Evolutionary conservation across 2,797 vertebrate genomes (phyloP).

Genomic region (Cyprinella venusta): DNA sequence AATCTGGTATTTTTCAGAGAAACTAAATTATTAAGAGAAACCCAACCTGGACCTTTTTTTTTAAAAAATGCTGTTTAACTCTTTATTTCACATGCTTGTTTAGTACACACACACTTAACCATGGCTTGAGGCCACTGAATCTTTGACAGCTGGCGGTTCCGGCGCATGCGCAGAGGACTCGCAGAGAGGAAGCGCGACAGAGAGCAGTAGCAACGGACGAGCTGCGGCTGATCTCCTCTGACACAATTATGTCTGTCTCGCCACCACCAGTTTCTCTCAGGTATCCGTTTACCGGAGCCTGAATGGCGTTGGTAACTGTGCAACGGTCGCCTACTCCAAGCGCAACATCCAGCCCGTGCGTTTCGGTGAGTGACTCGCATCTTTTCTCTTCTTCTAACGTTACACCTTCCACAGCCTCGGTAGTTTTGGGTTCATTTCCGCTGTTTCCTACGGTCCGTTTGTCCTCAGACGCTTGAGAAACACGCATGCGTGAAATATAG

Average conservation of each 20-base stretch:
- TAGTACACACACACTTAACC: constrained; percentile 74
- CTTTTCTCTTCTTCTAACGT: not conserved
- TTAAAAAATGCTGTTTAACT: not conserved
- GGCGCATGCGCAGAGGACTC: constrained; percentile 75
- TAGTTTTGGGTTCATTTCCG: constrained; percentile 68
- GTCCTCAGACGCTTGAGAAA: constrained; percentile 79
- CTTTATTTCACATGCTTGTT: constrained; percentile 53
- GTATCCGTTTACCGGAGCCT: constrained; percentile 84
- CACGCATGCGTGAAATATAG: constrained; percentile 87
- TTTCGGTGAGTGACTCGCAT: constrained; percentile 87
- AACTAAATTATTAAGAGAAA: not conserved
- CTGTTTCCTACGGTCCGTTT: constrained; percentile 73
- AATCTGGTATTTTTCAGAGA: not conserved
- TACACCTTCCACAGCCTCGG: constrained; percentile 46
- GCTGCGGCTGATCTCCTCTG: constrained; percentile 60
- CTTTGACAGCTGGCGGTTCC: constrained; percentile 71
- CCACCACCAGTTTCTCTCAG: constrained; percentile 75
- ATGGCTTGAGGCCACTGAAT: constrained; percentile 51
- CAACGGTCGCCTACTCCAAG: constrained; percentile 98
- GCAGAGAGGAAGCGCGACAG: constrained; percentile 78
- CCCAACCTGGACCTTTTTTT: not conserved
- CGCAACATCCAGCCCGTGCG: constrained; percentile 97
- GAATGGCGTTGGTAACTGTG: constrained; percentile 98
- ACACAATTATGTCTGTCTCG: constrained; percentile 76
- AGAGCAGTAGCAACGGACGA: constrained; percentile 69